phyloP scores from a whole-genome alignment of 2,888 invertebrate species.

The Macropis europaea region DNA sequence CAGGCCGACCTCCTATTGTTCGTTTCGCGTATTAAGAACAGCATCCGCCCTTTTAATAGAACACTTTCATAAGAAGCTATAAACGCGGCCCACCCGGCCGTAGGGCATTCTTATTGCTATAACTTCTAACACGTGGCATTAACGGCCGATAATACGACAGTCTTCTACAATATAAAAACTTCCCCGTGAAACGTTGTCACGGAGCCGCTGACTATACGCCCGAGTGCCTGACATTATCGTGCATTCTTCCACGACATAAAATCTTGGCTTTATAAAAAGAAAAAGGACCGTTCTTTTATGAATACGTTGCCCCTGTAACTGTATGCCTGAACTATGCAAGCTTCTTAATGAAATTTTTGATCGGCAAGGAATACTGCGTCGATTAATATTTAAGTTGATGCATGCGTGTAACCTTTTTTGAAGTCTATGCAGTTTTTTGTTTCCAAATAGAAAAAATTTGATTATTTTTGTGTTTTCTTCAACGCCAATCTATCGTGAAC shows the following conservation, averaged over 20 bases:
- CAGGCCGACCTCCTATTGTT: conserved; percentile 21
- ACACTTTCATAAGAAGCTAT: conserved; percentile 60
- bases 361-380: no score
- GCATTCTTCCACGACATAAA: conserved; percentile 18
- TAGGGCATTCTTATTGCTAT: conserved; percentile 54
- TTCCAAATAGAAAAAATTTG: no score
- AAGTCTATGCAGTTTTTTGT: no score
- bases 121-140: conserved; percentile 62
- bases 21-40: conserved; percentile 42
- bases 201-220: conserved; percentile 36
- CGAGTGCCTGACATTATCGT: conserved; percentile 16
- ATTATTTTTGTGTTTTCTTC: no score
- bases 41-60: conserved; percentile 61
- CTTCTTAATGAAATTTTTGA: no score
- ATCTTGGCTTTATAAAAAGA: conserved; percentile 17
- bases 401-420: no score
- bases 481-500: no score
- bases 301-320: conserved; percentile 16
- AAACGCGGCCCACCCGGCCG: conserved; percentile 49
- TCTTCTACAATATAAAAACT: conserved; percentile 62
- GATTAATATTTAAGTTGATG: no score
- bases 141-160: conserved; percentile 66
- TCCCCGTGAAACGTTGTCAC: conserved; percentile 46
- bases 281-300: conserved; percentile 28
- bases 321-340: no score